A percentile compares a stretch with the other conserved stretches of the same genome.
Evolutionary conservation across 2,797 vertebrate species (phyloP).

Genomic region (Etheostoma perlongum): DNA sequence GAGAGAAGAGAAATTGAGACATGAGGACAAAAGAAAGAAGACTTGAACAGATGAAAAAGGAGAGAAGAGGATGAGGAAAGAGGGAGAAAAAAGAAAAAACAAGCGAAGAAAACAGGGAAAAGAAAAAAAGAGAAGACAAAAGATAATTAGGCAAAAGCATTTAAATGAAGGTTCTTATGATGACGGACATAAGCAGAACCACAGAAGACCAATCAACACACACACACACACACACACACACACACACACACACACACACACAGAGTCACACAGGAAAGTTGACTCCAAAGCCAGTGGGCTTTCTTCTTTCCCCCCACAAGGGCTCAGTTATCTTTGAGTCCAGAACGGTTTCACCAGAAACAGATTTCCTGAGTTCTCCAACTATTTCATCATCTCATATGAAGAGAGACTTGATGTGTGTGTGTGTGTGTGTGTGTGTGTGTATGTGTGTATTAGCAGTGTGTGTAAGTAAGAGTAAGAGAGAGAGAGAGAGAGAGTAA

Average conservation of each 20-base stretch:
- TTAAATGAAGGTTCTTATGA: slow-evolving; percentile 14
- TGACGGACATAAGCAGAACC: not conserved
- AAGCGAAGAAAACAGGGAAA: not conserved
- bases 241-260: slow-evolving; percentile 22
- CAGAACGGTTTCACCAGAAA: slow-evolving; percentile 82
- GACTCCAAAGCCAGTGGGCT: slow-evolving; percentile 69
- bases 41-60: not conserved
- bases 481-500: not conserved
- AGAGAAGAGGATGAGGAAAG: not conserved
- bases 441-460: slow-evolving; percentile 11
- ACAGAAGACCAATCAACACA: not conserved
- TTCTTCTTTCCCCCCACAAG: slow-evolving; percentile 72
- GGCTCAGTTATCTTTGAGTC: slow-evolving; percentile 79
- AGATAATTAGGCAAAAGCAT: slow-evolving; percentile 20
- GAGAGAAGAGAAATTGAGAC: not conserved
- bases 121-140: slow-evolving; percentile 8
- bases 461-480: not conserved
- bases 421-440: slow-evolving; percentile 29
- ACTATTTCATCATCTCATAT: slow-evolving; percentile 87
- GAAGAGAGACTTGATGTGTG: slow-evolving; percentile 58
- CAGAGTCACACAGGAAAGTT: slow-evolving; percentile 65
- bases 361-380: slow-evolving; percentile 87
- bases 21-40: not conserved
- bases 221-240: slow-evolving; percentile 13
- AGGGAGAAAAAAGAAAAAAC: not conserved